These are phyloP conservation scores for Saturnia pavonia DNA, from an alignment of 2,888 invertebrate species.

Conservation along the genomic window DNA sequence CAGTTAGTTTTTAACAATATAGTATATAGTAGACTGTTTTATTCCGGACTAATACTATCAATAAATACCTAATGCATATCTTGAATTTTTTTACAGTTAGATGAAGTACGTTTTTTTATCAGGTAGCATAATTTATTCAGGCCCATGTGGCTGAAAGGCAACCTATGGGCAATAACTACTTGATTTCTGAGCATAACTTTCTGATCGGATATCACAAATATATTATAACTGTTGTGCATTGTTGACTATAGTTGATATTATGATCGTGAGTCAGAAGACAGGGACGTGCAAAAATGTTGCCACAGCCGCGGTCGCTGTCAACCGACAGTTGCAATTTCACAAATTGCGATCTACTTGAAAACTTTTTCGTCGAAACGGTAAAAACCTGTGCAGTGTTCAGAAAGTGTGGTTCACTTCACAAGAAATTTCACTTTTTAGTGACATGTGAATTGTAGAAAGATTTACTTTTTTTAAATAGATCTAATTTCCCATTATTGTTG, in stretches of 20 bases:
- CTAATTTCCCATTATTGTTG: not conserved
- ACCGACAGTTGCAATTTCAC: conserved; percentile 2
- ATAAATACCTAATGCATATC: too few relatives aligned
- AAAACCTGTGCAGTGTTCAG: conserved; percentile 7
- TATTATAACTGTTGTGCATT: too few relatives aligned
- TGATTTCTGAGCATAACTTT: not conserved
- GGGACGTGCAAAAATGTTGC: conserved; percentile 62
- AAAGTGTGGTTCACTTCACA: conserved; percentile 25
- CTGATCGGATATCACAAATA: not conserved
- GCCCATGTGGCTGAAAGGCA: too few relatives aligned
- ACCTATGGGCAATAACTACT: too few relatives aligned
- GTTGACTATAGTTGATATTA: not conserved
- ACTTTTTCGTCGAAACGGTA: conserved; percentile 7
- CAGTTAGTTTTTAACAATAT: too few relatives aligned
- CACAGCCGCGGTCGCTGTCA: conserved; percentile 26
- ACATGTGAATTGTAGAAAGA: conserved; percentile 17
- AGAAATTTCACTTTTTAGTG: conserved; percentile 42
- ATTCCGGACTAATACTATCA: too few relatives aligned
- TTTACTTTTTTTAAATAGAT: not conserved
- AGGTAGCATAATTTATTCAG: too few relatives aligned
- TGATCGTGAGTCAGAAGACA: conserved; percentile 14
- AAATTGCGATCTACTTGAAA: not conserved
- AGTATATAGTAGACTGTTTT: too few relatives aligned
- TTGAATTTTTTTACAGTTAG: too few relatives aligned
- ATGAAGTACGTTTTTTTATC: too few relatives aligned